Percentiles rank a stretch among this genome's conserved stretches.
Conservation (phyloP, 1,140 invertebrate genomes). For the Magallana ariakensis region DNA sequence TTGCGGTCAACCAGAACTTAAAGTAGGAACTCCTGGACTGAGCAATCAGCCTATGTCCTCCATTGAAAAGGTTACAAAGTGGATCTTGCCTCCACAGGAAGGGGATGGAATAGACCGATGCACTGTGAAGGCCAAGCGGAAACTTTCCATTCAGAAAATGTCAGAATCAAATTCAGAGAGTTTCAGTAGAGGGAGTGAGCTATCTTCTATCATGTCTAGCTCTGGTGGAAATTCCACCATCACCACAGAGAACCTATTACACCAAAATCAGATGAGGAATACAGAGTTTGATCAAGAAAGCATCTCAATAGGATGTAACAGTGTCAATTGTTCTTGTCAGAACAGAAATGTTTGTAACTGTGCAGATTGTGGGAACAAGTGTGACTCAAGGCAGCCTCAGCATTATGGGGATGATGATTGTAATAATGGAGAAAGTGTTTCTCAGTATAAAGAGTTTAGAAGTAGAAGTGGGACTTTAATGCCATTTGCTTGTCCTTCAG, state of each 20-base stretch:
- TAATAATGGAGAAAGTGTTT: background rate
- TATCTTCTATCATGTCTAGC: background rate
- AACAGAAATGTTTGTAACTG: background rate
- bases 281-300: background rate
- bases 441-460: background rate
- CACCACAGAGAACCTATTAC: background rate
- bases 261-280: background rate
- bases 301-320: background rate
- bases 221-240: background rate
- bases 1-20: background rate
- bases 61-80: constrained; percentile 11
- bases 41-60: constrained; percentile 13
- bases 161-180: background rate
- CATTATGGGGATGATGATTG: too few species aligned
- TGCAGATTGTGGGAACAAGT: background rate
- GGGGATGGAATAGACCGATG: background rate
- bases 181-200: background rate
- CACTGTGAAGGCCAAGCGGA: background rate
- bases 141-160: background rate
- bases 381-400: background rate
- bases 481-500: background rate
- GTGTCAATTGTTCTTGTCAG: background rate
- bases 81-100: background rate
- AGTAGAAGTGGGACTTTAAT: background rate
- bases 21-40: background rate